A percentile compares a stretch with the other conserved stretches of the same genome.
Conservation (phyloP, 2,797 vertebrate species). For the Sebastes itinus region DNA sequence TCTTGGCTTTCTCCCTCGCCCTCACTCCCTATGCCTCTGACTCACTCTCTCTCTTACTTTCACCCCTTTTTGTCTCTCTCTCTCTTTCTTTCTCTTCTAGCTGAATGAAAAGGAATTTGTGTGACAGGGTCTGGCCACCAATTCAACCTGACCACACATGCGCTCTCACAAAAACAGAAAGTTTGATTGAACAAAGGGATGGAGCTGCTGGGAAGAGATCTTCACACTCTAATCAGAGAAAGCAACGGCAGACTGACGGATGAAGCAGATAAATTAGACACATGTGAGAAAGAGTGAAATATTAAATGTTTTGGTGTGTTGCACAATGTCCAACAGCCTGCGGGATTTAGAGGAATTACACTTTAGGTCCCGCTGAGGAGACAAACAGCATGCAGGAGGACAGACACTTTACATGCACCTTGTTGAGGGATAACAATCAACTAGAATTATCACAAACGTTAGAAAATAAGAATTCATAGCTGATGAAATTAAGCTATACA, state of each 20-base stretch:
- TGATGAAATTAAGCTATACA: not conserved
- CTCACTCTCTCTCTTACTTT: constrained; percentile 60
- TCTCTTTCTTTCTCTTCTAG: constrained; percentile 57
- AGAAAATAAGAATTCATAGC: not conserved
- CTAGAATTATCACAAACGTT: not conserved
- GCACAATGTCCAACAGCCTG: not conserved
- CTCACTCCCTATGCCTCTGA: constrained; percentile 34
- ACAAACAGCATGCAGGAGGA: constrained; percentile 2
- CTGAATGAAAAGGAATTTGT: constrained; percentile 75
- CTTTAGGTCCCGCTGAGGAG: not conserved
- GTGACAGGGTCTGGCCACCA: constrained; percentile 62
- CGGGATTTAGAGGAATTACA: not conserved
- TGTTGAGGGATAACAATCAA: not conserved
- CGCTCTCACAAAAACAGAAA: constrained; percentile 30
- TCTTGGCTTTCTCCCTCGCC: constrained; percentile 50
- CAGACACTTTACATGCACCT: constrained; percentile 2
- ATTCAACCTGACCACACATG: constrained; percentile 66
- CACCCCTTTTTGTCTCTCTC: constrained; percentile 51
- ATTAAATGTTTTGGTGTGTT: not conserved
- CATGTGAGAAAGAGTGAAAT: not conserved
- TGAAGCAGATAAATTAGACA: not conserved
- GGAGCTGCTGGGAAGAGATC: constrained; percentile 1
- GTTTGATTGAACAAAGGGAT: constrained; percentile 21
- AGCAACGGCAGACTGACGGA: not conserved
- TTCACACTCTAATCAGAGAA: not conserved